Evolutionary conservation across 2,797 vertebrate genomes (phyloP).

Genomic region (Megalops cyprinoides): DNA sequence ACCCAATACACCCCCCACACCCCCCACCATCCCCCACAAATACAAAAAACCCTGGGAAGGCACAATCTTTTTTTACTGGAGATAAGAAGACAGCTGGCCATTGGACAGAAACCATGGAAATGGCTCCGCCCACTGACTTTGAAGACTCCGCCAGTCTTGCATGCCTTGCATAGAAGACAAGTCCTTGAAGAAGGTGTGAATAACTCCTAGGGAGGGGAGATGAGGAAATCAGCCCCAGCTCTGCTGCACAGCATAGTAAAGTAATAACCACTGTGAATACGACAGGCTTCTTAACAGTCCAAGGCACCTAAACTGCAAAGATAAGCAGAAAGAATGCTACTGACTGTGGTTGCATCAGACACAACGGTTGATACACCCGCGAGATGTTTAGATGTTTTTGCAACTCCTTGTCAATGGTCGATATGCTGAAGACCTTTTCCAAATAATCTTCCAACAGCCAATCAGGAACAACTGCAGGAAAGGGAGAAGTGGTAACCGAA

Average conservation of each 20-base stretch:
- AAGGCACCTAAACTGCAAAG: not conserved
- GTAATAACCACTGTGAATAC: not conserved
- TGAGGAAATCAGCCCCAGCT: constrained; percentile 46
- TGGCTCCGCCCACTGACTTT: constrained; percentile 43
- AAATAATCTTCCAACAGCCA: not conserved
- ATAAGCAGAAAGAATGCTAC: not conserved
- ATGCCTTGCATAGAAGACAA: constrained; percentile 61
- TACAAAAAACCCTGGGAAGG: not conserved
- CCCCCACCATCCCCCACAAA: not conserved
- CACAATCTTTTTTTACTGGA: not conserved
- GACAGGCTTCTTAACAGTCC: too few species aligned
- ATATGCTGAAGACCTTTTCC: not conserved
- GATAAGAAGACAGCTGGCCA: not conserved
- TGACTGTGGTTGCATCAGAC: not conserved
- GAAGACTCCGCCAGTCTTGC: constrained; percentile 54
- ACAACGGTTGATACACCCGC: not conserved
- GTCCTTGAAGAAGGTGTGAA: constrained; percentile 61
- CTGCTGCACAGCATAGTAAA: not conserved
- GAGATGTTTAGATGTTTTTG: not conserved
- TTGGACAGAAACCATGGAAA: constrained; percentile 39
- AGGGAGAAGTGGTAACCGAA: too few species aligned
- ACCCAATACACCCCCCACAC: not conserved
- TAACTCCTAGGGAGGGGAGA: constrained; percentile 58
- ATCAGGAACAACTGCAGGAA: too few species aligned
- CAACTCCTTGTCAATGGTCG: not conserved